Evolutionary conservation across 2,113 vertebrate genomes (phyloP), one percentile per base, ranked within the genome.

Genomic region (Copsychus sechellarum): DNA sequence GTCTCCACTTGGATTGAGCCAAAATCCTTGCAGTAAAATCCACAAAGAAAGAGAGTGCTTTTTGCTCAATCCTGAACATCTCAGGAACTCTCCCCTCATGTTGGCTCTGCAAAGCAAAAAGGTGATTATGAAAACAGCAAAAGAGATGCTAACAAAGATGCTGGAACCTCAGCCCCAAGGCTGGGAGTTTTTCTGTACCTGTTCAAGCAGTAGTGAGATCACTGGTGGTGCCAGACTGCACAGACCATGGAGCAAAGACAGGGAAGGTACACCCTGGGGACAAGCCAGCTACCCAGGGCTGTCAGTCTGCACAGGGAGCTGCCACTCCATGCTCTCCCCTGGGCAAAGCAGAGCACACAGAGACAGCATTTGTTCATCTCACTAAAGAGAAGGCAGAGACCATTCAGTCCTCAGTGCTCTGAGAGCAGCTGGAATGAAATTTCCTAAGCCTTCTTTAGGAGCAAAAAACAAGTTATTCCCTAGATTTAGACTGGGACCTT

Each of bases 201-300:
- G 43, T 73, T 6, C 8, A 93, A 88, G 85, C 71, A 92, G 81
- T 66, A 72, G 28, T 12, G 57, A 80, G 85, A 34, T 33, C 1
- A 11, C 20, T 48, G 74, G 11, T 45, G 66, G n/a, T 87, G 85
- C 70, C 81, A 74, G 51, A 50, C 43, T 56, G 65, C 17, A 64
- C 0, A 2, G 48, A 43, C 31, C 28, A 26, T 0, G 5, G 28
- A 73, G 67, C 47, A 78, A 34, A 66, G 25, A 50, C 0, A 9
- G 11, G 22, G 28, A 51, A 79, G 54, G 61, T 61, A 85, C 0
- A 1, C 33, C 29, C 18, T 34, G 50, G 69, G 81, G 81, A 84
- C 11, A 24, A 53, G 50, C 0, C 1, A 3, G 24, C 40, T 25
- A 14, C 45, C 31, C 69, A 47, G 65, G 84, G 84, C 51, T 81